A percentile compares a stretch with the other conserved stretches of the same genome.
These are phyloP conservation scores for Apistogramma diplotaenia DNA, from an alignment of 2,113 vertebrate species.

Conservation along the genomic window DNA sequence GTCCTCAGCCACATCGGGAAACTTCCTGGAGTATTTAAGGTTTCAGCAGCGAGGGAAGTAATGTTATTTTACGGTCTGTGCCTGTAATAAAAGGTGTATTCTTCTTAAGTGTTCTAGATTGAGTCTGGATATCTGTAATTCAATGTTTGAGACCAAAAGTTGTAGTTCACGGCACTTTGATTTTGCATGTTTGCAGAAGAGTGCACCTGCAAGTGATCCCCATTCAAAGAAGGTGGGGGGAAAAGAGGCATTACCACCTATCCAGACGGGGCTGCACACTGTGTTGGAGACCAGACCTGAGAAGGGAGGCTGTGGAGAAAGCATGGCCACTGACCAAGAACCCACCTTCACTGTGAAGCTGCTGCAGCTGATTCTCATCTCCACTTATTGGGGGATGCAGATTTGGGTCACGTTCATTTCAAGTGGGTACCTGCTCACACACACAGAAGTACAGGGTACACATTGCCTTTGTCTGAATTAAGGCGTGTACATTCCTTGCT, in stretches of 20 bases:
- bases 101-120: not conserved
- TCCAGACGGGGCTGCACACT: not conserved
- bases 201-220: not conserved
- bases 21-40: not conserved
- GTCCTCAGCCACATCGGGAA: conserved; percentile 37
- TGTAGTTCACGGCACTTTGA: not conserved
- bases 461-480: not conserved
- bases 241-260: not conserved
- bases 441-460: not conserved
- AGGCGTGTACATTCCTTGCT: not conserved
- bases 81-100: not conserved
- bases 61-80: too few species aligned
- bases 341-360: conserved; percentile 74
- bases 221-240: not conserved
- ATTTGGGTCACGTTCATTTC: conserved; percentile 84
- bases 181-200: conserved; percentile 3
- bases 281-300: not conserved
- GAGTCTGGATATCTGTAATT: not conserved
- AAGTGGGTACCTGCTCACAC: conserved; percentile 52
- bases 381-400: conserved; percentile 87
- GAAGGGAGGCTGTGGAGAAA: not conserved
- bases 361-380: conserved; percentile 81
- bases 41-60: not conserved
- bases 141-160: not conserved
- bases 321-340: conserved; percentile 73